Conservation (phyloP, 2,888 invertebrate genomes). For the Drosophila gaucha region DNA sequence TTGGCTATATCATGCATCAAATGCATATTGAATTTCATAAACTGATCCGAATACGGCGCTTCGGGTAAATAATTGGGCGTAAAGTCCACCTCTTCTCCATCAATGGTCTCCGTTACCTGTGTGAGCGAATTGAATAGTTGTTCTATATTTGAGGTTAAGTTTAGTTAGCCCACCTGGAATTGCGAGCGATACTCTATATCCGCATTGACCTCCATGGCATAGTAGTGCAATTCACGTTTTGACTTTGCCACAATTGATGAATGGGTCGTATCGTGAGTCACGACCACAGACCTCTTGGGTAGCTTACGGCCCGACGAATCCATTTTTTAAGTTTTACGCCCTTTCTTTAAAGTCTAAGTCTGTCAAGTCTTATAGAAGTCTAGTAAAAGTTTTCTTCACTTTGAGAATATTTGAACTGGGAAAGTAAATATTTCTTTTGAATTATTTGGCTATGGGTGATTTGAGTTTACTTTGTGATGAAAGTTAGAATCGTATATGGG, state of each 20-base stretch:
- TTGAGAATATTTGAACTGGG: background rate
- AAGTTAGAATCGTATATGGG: too few species aligned
- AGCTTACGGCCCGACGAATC: conserved; percentile 4
- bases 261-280: background rate
- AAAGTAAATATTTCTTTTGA: background rate
- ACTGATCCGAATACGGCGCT: conserved; percentile 22
- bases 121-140: background rate
- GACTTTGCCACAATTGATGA: accelerated
- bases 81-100: conserved; percentile 55
- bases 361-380: background rate
- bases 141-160: too few species aligned
- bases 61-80: conserved; percentile 71
- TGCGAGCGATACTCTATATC: conserved; percentile 49
- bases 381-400: conserved; percentile 1
- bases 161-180: conserved; percentile 58
- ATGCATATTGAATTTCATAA: conserved; percentile 45
- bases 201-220: conserved; percentile 35
- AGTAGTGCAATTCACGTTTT: conserved; percentile 27
- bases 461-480: too few species aligned
- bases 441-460: background rate
- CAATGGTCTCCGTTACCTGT: conserved; percentile 53
- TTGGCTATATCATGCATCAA: conserved; percentile 27
- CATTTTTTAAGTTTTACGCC: background rate
- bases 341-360: background rate
- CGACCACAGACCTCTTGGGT: conserved; percentile 49